Percentiles rank a stretch among this genome's conserved stretches.
phyloP scores from a whole-genome alignment of 2,113 vertebrate genomes.

The Cisticola juncidis region DNA sequence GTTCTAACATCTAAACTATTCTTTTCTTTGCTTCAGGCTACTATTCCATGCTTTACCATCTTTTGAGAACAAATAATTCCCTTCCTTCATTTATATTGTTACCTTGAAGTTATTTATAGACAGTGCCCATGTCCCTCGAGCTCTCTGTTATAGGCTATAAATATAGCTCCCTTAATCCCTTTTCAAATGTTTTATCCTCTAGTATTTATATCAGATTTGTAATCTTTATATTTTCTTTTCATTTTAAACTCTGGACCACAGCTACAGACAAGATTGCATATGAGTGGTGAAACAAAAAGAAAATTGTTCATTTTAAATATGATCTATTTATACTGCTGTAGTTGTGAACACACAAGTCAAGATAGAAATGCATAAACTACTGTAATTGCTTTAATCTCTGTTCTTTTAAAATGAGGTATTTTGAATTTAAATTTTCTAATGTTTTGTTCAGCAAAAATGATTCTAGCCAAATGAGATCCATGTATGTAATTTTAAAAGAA shows the following conservation, averaged over 20 bases:
- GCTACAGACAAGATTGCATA: background rate
- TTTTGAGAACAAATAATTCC: constrained; percentile 66
- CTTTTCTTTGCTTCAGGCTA: constrained; percentile 30
- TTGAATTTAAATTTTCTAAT: background rate
- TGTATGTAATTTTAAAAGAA: background rate
- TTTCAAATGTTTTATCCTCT: constrained; percentile 51
- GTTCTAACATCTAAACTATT: constrained; percentile 3
- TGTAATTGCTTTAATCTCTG: background rate
- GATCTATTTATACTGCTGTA: background rate
- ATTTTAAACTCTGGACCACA: constrained; percentile 11
- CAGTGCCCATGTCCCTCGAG: constrained; percentile 25
- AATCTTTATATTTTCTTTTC: constrained; percentile 19
- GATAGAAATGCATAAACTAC: background rate
- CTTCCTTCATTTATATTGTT: constrained; percentile 66
- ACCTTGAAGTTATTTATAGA: constrained; percentile 73
- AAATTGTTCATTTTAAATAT: background rate
- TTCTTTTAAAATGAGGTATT: background rate
- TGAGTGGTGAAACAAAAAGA: background rate
- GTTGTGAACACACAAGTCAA: background rate
- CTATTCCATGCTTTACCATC: constrained; percentile 27
- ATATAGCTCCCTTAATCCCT: constrained; percentile 65
- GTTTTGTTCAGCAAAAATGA: background rate
- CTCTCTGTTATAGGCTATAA: constrained; percentile 57
- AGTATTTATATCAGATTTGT: constrained; percentile 43
- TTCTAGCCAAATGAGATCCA: background rate